Base-by-base conservation (phyloP, 23 tunicate species). In the Halocynthia aurantium region DNA sequence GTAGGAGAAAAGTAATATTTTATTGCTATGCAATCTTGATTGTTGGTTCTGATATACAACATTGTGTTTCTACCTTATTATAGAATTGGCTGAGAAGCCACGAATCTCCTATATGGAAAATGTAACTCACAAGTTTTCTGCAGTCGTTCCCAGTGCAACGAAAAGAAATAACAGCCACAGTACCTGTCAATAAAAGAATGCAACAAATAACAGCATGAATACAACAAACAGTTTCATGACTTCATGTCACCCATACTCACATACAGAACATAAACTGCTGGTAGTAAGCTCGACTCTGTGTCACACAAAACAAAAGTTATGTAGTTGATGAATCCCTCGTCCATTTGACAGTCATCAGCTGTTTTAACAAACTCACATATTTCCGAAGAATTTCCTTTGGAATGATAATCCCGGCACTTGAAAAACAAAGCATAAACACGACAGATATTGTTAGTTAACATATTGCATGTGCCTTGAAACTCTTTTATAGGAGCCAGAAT, bases 131-230 rank as follows among this genome's bases (percentile, higher is more conserved):
- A 84, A 95, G 80, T 88, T 83, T 72, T 89, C 99, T 13, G 99
- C 91, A n/a, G 88, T 81, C 21, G 95, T 85, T 64, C 99, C 99
- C 71, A 95, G 85, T 6, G 97, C 99, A 55, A 86, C 75, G 71
- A 95, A 95, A 51, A 95, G 74, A 52, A 81, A 89, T 5, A 89
- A 40, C 77, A 91, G 82, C 99, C 96, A 95, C 5, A 85, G 31
- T 31, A 76, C 83, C 96, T 94, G 83, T 7, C 82, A 53, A 9
- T 68, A 72, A 72, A 52, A 49, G 74, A 19, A 11, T 76, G 10
- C 13, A 76, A 57, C 4, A 76, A 6, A 61, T 76, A 60, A 60
- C 17, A 15, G n/a, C 4, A 15, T 60, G 64, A 60, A 15, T 15
- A 2, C 4, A n/a, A 4, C 64, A 60, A 60, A 4, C n/a, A 60